phyloP scores from a whole-genome alignment of 2,888 invertebrate species.

The Drosophila kambysellisi region DNA sequence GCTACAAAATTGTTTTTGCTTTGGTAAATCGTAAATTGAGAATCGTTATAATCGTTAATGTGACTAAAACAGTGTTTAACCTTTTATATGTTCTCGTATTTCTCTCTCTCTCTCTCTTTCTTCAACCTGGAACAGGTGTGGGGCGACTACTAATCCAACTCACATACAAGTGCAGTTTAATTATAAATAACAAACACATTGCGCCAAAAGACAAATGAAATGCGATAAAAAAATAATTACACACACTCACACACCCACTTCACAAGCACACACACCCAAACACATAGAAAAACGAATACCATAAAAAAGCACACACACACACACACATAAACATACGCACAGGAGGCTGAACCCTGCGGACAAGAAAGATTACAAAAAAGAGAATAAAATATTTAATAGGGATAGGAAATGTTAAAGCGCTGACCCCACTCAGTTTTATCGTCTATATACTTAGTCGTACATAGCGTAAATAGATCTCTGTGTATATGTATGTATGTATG shows the following conservation, averaged over 20 bases:
- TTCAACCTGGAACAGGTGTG: conserved; percentile 85
- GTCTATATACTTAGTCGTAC: conserved; percentile 30
- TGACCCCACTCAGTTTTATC: conserved; percentile 37
- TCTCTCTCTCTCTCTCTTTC: conserved; percentile 50
- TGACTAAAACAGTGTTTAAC: conserved; percentile 73
- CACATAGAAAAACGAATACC: conserved; percentile 20
- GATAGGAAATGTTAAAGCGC: conserved; percentile 33
- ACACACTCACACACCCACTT: conserved; percentile 28
- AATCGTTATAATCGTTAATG: conserved; percentile 38
- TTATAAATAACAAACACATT: conserved; percentile 65
- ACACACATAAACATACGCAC: conserved; percentile 22
- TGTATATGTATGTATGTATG: conserved; percentile 54
- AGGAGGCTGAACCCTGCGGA: conserved; percentile 42
- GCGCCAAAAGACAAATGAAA: conserved; percentile 50
- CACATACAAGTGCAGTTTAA: conserved; percentile 63
- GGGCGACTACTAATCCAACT: conserved; percentile 85
- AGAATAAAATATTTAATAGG: conserved; percentile 34
- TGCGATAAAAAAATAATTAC: conserved; percentile 42
- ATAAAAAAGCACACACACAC: conserved; percentile 11
- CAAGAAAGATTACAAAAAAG: conserved; percentile 10
- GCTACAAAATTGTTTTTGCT: conserved; percentile 52
- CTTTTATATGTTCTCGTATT: conserved; percentile 43
- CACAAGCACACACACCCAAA: conserved; percentile 26
- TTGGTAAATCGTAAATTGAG: conserved; percentile 31
- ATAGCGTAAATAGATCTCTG: conserved; percentile 15